Percentiles rank a stretch among this genome's conserved stretches.
These are phyloP conservation scores for Galerucella nymphaeae DNA, from an alignment of 2,888 invertebrate genomes.

Conservation along the genomic window DNA sequence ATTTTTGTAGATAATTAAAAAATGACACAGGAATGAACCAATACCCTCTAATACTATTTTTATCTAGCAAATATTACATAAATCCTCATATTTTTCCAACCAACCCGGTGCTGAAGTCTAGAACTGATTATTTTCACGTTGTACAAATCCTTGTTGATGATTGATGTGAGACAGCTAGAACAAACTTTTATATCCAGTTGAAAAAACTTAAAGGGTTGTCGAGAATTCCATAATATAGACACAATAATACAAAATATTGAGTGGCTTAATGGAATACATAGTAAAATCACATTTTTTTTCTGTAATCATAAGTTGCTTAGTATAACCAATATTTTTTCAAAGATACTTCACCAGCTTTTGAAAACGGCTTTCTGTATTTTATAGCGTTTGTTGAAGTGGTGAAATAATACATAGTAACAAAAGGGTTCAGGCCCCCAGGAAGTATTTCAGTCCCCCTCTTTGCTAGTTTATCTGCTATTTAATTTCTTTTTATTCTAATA, in stretches of 20 bases:
- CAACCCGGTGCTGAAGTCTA: not conserved
- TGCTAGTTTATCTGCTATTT: no score
- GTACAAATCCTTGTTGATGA: not conserved
- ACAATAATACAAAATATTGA: conserved; percentile 5
- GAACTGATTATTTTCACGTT: not conserved
- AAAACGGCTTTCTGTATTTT: not conserved
- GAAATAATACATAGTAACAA: no score
- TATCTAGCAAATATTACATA: not conserved
- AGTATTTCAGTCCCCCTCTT: no score
- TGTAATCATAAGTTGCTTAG: not conserved
- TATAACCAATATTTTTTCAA: not conserved
- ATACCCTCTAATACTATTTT: no score
- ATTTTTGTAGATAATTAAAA: no score
- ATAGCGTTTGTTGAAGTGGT: no score
- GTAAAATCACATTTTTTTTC: not conserved
- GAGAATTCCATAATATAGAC: not conserved
- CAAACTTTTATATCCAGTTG: conserved; percentile 1
- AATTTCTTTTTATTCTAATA: no score
- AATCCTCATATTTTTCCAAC: not conserved
- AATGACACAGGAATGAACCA: no score
- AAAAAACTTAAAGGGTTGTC: conserved; percentile 1
- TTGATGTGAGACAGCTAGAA: conserved; percentile 11
- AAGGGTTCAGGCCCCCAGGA: no score
- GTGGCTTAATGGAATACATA: not conserved
- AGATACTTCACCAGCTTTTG: not conserved